Base-by-base conservation (phyloP, 2,888 invertebrate species). In the Lepidochitona cinerea region DNA sequence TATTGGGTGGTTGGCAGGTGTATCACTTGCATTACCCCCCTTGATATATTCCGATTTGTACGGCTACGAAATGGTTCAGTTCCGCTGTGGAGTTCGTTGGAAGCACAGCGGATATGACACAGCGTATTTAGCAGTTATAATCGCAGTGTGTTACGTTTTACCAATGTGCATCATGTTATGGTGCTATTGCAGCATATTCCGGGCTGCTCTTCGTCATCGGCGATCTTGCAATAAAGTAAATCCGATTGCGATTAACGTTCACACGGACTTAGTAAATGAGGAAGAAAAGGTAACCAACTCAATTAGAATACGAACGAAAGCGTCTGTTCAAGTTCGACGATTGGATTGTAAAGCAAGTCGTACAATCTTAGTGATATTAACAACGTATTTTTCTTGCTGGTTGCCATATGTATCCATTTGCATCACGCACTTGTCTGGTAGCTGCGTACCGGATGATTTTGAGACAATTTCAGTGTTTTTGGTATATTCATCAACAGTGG, bases 111-210 rank as follows among this genome's bases (percentile, higher is more conserved):
- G 64, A 2, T 72, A 32, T 5, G 82, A 78, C 32, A 68, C 79
- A 0, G 29, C 78, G 14, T 70, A 77, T 23, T 75, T 83, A 32
- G 49, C 75, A 52, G 64, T 71, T 7, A 26, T 78, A 0, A 70
- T 76, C 0, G 32, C 26, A 14, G 29, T 59, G 4, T 23, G 59
- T 29, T 82, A 83, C 72, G 32, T 73, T 0, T 7, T 83, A 7
- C 85, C 85, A 0, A 70, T 83, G 26, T 12, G 83, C 0, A 71
- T 83, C 14, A 83, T 83, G 54, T 72, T 78, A 41, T 78, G 79
- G 71, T 84, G 85, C 37, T 85, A 85, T 69, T 54, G 82, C 1
- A 81, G 80, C 68, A 85, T 85, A 36, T 84, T 85, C 74, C 68
- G 76, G 18, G 85, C 85, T 2, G 85, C 85, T 0, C 75, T 85